A percentile compares a stretch with the other conserved stretches of the same genome.
phyloP scores from a whole-genome alignment of 2,888 invertebrate genomes.

The Hydraecia micacea region DNA sequence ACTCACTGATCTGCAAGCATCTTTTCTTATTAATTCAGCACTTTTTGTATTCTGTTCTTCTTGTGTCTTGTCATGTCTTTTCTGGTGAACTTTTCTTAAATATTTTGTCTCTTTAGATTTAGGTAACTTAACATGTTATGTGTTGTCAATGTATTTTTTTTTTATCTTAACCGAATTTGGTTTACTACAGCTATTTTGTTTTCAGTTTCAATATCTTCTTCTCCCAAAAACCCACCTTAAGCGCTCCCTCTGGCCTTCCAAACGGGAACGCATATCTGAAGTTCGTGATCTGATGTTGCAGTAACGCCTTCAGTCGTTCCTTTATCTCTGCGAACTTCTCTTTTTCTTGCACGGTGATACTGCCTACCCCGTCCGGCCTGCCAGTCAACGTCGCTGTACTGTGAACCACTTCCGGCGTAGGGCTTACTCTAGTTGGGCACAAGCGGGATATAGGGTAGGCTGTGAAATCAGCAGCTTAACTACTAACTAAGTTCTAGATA shows the following conservation, averaged over 20 bases:
- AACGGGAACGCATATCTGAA: slow-evolving; percentile 99
- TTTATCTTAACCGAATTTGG: neutral
- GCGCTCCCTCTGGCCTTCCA: slow-evolving; percentile 99
- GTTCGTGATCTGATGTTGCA: slow-evolving; percentile 99
- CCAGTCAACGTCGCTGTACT: slow-evolving; percentile 90
- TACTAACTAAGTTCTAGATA: slow-evolving; percentile 52
- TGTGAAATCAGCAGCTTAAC: slow-evolving; percentile 77
- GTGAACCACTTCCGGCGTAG: slow-evolving; percentile 88
- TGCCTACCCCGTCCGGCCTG: slow-evolving; percentile 99
- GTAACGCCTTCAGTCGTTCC: slow-evolving; percentile 96
- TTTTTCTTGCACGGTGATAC: slow-evolving; percentile 99
- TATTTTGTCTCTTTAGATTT: neutral
- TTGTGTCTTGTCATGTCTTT: neutral
- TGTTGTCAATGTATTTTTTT: neutral
- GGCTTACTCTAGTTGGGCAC: slow-evolving; percentile 89
- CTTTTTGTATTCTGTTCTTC: neutral
- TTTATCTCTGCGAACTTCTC: slow-evolving; percentile 99
- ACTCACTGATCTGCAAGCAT: neutral
- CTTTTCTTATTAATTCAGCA: neutral
- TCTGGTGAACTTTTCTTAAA: neutral
- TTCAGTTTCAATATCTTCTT: neutral
- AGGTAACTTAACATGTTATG: neutral
- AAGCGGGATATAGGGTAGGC: slow-evolving; percentile 85
- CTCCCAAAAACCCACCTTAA: slow-evolving; percentile 91
- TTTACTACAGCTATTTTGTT: neutral